phyloP scores from a whole-genome alignment of 2,113 vertebrate species.

The Agelaius phoeniceus region DNA sequence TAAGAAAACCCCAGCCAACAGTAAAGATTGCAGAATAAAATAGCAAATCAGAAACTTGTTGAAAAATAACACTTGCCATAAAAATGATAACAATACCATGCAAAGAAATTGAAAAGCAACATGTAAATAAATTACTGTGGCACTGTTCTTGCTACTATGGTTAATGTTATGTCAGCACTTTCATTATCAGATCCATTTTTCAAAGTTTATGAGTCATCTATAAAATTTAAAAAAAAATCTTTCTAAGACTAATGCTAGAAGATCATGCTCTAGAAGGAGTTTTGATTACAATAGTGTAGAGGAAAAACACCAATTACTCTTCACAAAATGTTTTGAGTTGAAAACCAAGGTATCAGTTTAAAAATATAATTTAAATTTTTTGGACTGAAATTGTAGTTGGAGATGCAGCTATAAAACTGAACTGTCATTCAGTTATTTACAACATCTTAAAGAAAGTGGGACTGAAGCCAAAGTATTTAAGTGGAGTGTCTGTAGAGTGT shows the following conservation, averaged over 20 bases:
- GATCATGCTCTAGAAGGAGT: background rate
- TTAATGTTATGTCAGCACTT: conserved; percentile 64
- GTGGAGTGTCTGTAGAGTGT: background rate
- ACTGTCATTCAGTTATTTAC: background rate
- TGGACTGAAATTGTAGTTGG: background rate
- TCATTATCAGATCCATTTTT: conserved; percentile 38
- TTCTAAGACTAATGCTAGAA: background rate
- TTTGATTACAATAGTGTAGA: background rate
- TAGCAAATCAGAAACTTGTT: conserved; percentile 52
- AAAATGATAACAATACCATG: conserved; percentile 65
- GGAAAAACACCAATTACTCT: background rate
- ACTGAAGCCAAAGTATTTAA: background rate
- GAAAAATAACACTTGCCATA: conserved; percentile 64
- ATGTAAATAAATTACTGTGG: conserved; percentile 52
- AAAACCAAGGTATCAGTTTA: background rate
- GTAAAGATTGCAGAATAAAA: conserved; percentile 52
- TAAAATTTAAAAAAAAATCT: background rate
- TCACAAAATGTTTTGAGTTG: background rate
- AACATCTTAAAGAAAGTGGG: background rate
- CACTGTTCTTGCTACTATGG: conserved; percentile 8
- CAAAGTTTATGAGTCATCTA: conserved; percentile 31
- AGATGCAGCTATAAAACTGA: background rate
- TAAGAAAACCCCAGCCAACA: conserved; percentile 41
- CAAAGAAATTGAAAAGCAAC: conserved; percentile 63
- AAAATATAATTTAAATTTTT: background rate